A percentile compares a stretch with the other conserved stretches of the same genome.
These are phyloP conservation scores for Yponomeuta evonymella DNA, from an alignment of 2,888 invertebrate genomes.

Conservation along the genomic window DNA sequence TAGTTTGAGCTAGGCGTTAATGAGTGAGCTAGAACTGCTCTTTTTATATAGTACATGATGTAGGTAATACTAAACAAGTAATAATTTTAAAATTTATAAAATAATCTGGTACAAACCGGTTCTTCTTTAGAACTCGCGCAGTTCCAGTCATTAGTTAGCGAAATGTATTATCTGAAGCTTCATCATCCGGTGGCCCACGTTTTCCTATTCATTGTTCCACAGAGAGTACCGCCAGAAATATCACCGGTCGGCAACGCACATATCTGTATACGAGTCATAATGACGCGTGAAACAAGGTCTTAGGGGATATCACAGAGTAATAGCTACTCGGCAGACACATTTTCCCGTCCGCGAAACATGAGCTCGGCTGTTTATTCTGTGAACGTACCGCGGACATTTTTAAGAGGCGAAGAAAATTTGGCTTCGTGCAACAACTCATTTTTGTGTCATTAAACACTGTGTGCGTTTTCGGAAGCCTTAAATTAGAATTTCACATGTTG, in stretches of 20 bases:
- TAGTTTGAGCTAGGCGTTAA: too few species aligned
- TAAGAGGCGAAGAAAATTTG: neutral
- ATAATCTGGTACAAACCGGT: neutral
- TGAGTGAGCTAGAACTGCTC: too few species aligned
- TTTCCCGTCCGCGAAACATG: constrained; percentile 25
- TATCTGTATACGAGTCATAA: constrained; percentile 1
- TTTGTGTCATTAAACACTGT: too few species aligned
- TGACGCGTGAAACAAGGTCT: neutral
- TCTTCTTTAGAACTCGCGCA: neutral
- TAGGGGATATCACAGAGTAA: constrained; percentile 9
- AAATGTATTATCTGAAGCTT: neutral
- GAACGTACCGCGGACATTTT: neutral
- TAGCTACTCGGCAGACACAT: constrained; percentile 9
- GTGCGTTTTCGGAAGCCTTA: too few species aligned
- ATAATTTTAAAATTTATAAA: too few species aligned
- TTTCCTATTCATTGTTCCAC: neutral
- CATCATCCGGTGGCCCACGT: neutral
- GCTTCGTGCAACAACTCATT: neutral
- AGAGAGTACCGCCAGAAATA: neutral
- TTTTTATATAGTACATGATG: too few species aligned
- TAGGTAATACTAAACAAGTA: too few species aligned
- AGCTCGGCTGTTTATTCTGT: constrained; percentile 14
- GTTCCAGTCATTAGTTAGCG: constrained; percentile 1
- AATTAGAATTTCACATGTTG: too few species aligned
- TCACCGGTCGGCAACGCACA: neutral